phyloP scores from a whole-genome alignment of 2,888 invertebrate species.

The Diadromus collaris region DNA sequence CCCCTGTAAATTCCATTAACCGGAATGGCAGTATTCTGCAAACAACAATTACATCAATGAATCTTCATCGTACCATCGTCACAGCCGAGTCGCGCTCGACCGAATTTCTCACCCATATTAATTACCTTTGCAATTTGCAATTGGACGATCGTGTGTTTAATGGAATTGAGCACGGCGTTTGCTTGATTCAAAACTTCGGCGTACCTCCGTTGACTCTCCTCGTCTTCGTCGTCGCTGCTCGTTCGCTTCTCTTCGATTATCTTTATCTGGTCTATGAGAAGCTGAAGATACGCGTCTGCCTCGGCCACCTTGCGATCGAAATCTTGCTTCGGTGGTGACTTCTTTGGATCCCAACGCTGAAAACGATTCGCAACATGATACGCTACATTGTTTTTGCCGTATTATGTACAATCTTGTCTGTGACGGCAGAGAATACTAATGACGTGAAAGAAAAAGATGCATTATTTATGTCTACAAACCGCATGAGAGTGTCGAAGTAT shows the following conservation, averaged over 20 bases:
- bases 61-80: background rate
- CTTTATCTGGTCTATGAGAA: conserved; percentile 96
- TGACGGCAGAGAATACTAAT: background rate
- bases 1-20: conserved; percentile 94
- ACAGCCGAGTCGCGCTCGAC: background rate
- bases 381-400: background rate
- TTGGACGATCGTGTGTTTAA: conserved; percentile 99
- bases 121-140: conserved; percentile 98
- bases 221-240: conserved; percentile 67
- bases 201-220: conserved; percentile 73
- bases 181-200: conserved; percentile 74
- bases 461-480: conserved; percentile 75
- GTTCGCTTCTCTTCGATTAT: conserved; percentile 81
- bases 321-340: conserved; percentile 82
- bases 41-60: background rate
- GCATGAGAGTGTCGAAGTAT: conserved; percentile 91
- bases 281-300: conserved; percentile 97
- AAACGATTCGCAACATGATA: conserved; percentile 23
- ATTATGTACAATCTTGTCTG: background rate
- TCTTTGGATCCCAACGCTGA: conserved; percentile 82
- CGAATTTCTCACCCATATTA: conserved; percentile 15
- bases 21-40: conserved; percentile 93
- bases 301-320: conserved; percentile 96
- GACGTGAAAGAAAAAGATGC: background rate
- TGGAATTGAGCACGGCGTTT: conserved; percentile 96